phyloP scores from a whole-genome alignment of 2,797 vertebrate species.

The Hylomyscus alleni region DNA sequence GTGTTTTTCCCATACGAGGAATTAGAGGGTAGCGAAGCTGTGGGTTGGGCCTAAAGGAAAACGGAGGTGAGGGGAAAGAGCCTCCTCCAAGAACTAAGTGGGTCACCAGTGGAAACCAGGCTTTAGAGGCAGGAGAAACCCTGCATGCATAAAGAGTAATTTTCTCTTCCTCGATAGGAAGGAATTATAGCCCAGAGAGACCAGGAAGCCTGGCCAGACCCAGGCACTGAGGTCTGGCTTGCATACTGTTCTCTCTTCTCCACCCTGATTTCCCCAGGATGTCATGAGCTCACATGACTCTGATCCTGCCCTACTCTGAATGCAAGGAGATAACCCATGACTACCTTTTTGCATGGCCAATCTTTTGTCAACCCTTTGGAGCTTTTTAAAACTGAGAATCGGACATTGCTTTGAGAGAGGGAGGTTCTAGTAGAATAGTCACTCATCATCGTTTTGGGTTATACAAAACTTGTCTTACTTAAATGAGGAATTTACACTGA shows the following conservation, averaged over 20 bases:
- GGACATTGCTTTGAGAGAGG: conserved; percentile 11
- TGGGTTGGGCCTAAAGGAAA: conserved; percentile 52
- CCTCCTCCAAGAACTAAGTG: conserved; percentile 56
- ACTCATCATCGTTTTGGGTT: background rate
- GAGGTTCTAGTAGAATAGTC: background rate
- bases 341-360: background rate
- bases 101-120: conserved; percentile 44
- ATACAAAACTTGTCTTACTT: background rate
- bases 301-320: background rate
- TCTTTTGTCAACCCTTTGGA: conserved; percentile 13
- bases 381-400: background rate
- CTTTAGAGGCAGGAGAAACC: background rate
- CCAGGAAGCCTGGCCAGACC: background rate
- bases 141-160: background rate
- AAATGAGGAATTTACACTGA: background rate
- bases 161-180: conserved; percentile 12
- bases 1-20: conserved; percentile 47
- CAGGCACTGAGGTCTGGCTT: background rate
- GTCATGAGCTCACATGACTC: too few species aligned
- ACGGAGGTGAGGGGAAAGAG: conserved; percentile 24
- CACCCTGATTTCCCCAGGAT: background rate
- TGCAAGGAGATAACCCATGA: background rate
- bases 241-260: background rate
- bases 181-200: background rate
- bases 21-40: conserved; percentile 46